Conservation (phyloP, 2,113 vertebrate genomes). For the Strigops habroptila region DNA sequence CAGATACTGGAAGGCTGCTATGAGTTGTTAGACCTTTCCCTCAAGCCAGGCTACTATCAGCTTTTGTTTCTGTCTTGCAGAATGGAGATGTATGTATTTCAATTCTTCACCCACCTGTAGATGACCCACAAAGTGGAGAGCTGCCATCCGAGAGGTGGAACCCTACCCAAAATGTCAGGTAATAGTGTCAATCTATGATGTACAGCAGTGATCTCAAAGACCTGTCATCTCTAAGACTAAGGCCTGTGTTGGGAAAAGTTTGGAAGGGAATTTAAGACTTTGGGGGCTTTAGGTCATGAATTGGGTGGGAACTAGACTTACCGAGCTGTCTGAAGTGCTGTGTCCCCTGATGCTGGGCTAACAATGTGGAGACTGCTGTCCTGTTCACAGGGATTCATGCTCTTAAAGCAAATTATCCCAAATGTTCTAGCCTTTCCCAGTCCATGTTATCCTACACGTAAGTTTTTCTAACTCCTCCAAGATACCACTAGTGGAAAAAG, state of each 20-base stretch:
- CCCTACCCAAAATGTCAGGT: constrained; percentile 99
- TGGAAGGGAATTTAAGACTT: background rate
- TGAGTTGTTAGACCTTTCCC: background rate
- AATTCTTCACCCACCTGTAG: constrained; percentile 96
- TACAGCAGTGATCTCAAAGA: background rate
- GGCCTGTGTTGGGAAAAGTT: background rate
- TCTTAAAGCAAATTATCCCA: background rate
- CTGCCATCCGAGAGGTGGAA: constrained; percentile 98
- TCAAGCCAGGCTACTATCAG: background rate
- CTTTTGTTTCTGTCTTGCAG: constrained; percentile 69
- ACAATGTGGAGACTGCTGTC: background rate
- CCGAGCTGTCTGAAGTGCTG: background rate
- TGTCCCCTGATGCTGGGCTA: background rate
- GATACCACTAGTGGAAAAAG: background rate
- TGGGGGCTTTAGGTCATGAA: background rate
- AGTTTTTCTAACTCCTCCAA: background rate
- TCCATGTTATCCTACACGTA: background rate
- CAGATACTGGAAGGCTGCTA: no score
- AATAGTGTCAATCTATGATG: background rate
- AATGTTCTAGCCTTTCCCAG: background rate
- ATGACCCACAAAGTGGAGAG: constrained; percentile 98
- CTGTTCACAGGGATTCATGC: background rate
- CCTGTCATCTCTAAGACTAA: background rate
- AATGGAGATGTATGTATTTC: constrained; percentile 98
- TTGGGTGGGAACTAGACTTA: background rate